Conservation (phyloP, 2,888 invertebrate species). For the Euclidia mi region DNA sequence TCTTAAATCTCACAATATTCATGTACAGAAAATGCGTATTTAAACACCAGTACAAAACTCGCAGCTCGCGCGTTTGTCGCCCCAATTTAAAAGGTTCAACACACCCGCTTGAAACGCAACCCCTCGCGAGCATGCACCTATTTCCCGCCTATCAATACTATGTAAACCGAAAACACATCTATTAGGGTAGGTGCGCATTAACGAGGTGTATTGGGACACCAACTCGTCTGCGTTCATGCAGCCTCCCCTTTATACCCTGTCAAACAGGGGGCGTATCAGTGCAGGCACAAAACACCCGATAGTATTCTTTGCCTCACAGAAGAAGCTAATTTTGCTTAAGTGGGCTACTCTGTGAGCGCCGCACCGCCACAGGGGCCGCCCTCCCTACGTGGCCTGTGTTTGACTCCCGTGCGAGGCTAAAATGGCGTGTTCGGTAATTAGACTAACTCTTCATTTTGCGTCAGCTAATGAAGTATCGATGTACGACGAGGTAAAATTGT, state of each 20-base stretch:
- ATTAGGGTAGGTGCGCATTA: slow-evolving; percentile 52
- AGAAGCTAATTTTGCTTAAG: slow-evolving; percentile 90
- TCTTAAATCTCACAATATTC: too few species aligned
- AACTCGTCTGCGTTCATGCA: slow-evolving; percentile 61
- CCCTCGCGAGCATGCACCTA: neutral
- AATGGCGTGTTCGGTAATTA: slow-evolving; percentile 64
- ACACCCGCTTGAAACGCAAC: neutral
- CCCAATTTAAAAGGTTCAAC: neutral
- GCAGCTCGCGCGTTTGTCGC: neutral
- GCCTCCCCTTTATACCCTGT: slow-evolving; percentile 80
- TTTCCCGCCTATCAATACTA: slow-evolving; percentile 30
- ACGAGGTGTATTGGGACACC: slow-evolving; percentile 72
- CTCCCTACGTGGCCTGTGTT: slow-evolving; percentile 73
- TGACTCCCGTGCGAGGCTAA: slow-evolving; percentile 72
- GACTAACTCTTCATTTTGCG: neutral
- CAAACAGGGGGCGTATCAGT: slow-evolving; percentile 81
- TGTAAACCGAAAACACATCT: slow-evolving; percentile 17
- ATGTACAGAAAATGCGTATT: neutral
- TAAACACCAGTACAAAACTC: neutral
- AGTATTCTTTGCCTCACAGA: slow-evolving; percentile 87
- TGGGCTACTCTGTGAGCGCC: slow-evolving; percentile 82
- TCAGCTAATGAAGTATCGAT: neutral
- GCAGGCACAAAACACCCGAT: slow-evolving; percentile 85
- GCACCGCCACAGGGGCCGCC: slow-evolving; percentile 70
- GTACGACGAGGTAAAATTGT: neutral